Base-by-base conservation (phyloP, 2,888 invertebrate species). In the Ennomos quercinarius region DNA sequence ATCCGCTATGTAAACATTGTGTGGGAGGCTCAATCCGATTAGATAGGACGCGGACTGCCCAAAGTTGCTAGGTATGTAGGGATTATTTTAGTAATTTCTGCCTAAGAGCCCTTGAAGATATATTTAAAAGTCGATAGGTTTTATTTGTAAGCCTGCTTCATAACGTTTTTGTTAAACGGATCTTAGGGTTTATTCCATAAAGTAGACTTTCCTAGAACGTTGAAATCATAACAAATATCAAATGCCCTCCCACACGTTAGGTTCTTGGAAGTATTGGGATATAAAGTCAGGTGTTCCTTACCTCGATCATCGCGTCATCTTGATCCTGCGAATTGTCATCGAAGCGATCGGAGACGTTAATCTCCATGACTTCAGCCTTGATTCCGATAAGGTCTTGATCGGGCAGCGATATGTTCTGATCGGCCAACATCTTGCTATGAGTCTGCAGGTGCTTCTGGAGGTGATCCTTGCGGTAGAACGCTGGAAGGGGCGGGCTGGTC, bases 391-490 rank as follows among this genome's bases (percentile, higher is more conserved):
- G 47, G 0, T 78, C 83, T 39, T 75, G 73, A 9, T 83, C 84
- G 3, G 61, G 70, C 0, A 73, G 53, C 10, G 0, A 73, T 64
- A 78, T 60, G 59, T 77, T 78, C 44, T 83, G 75, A 10, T 83
- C 84, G 54, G 80, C 39, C 41, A 85, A 81, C 50, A 80, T 63
- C 8, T 96, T 95, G 61, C 94, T 93, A 81, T 97, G 97, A 0
- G 95, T 96, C 66, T 96, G 94, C 1, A 96, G 93, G 76, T 97
- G 97, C 77, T 97, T 97, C 73, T 96, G 93, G 35, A 97, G 87
- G 76, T 97, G 97, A 78, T 97, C 97, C 76, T 96, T 96, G 37
- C 96, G 93, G 78, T 96, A 95, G 78, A 96, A 96, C 0, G 95
- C 96, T 93, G 80, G 35, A 77, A 70, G 66, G 27, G 27, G 6